A percentile compares a stretch with the other conserved stretches of the same genome.
These are phyloP conservation scores for Plebejus argus DNA, from an alignment of 2,888 invertebrate genomes.

Conservation along the genomic window DNA sequence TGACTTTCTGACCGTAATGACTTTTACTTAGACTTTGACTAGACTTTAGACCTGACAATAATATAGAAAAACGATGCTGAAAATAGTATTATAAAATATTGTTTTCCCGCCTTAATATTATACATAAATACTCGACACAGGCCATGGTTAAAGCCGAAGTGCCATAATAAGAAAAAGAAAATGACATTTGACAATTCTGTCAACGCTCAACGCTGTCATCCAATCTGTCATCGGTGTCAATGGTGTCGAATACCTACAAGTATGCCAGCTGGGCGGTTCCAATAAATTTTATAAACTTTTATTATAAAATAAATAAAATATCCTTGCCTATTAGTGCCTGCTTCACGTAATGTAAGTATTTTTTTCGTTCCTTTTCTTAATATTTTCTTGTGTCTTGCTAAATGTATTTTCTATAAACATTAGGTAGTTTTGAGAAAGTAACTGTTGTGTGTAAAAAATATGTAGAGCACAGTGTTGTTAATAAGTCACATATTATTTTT, in stretches of 20 bases:
- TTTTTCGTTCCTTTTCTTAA: slow-evolving; percentile 38
- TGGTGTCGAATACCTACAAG: slow-evolving; percentile 37
- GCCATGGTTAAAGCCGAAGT: no score
- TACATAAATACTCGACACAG: no score
- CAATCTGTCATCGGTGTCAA: no score
- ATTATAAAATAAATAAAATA: slow-evolving; percentile 37
- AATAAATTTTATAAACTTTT: slow-evolving; percentile 56
- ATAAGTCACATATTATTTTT: slow-evolving; percentile 9
- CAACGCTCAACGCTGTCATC: not conserved
- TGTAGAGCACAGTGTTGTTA: not conserved
- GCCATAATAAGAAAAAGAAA: no score
- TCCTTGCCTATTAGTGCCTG: slow-evolving; percentile 43
- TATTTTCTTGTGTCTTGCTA: slow-evolving; percentile 2
- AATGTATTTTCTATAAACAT: not conserved
- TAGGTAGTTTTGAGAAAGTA: slow-evolving; percentile 42
- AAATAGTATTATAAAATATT: no score
- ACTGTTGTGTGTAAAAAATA: slow-evolving; percentile 41
- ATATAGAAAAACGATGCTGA: no score
- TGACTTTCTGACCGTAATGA: no score
- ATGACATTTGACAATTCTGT: no score
- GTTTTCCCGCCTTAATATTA: no score
- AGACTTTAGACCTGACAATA: no score
- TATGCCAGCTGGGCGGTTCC: slow-evolving; percentile 77
- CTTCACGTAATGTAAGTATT: slow-evolving; percentile 48
- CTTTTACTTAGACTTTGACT: no score